Base-by-base conservation (phyloP, 2,888 invertebrate genomes). In the Prosopocoilus inquinatus region DNA sequence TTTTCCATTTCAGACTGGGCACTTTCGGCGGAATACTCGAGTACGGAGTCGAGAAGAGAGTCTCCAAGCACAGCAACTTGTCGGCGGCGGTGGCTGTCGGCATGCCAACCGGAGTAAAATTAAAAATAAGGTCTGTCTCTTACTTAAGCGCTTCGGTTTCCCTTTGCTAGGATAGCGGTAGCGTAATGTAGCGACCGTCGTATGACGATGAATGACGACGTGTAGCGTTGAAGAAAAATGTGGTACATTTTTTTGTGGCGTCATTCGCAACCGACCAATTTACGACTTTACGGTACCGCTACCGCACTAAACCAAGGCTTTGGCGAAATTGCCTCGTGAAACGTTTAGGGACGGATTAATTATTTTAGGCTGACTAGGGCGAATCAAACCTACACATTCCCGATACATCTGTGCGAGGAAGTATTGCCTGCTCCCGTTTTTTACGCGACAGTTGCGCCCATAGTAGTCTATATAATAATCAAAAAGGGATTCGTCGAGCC, bases 1-100 rank as follows among this genome's bases (percentile, higher is more conserved):
- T 20, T 15, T 34, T 12, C 9, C 32, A 7, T 20, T 28, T 3
- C 16, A 93, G 92, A 75, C 80, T 86, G 43, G 94, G 95, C 9
- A 91, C 93, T 0, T 91, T 94, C 75, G 96, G 96, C 4, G 88
- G 88, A 2, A 80, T 90, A 53, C 79, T 94, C 0, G 96, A 96
- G 72, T 96, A 95, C 72, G 95, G 95, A 0, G 90, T 90, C 1
- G 95, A 96, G 71, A 96, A 95, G 69, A 94, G 92, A 74, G 85
- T 97, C 28, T 94, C 96, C 0, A 88, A 93, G 74, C 91, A 94
- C 70, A 96, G 91, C 71, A 87, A 88, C 39, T 80, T 96, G 1
- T 88, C 91, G 0, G 96, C 95, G 1, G 84, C 91, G 0, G 89
- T 97, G 36, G 84, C 87, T 59, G 79, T 96, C 12, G 96, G 96